Base-by-base conservation (phyloP, 2,888 invertebrate species). In the Phortica okadai region DNA sequence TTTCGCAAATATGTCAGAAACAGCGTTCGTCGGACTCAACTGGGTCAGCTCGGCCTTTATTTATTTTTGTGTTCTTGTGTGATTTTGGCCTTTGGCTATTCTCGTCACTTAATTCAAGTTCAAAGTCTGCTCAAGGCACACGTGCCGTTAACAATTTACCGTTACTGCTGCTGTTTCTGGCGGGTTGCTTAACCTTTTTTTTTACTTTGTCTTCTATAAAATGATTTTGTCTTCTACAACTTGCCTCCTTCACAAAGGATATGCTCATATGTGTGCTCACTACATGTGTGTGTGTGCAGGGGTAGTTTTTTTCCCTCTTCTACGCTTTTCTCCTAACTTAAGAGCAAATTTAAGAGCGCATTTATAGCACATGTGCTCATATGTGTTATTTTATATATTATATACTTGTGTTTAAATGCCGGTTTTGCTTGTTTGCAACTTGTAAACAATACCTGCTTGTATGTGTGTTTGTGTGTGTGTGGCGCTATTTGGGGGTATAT, bases 381-480 rank as follows among this genome's bases (percentile, higher is more conserved):
- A 6, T 8, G 72, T 72, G 41, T 75, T 76, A 73, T 74, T 59
- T 76, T 64, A 14, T 42, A 45, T 56, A 66, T 70, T 77, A 75
- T 42, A 74, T 73, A 67, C 72, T 67, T 73, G 10, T 76, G 64
- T 83, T 83, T 85, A 82, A 82, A 84, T 81, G 86, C 86, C 86
- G 86, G 85, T 78, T 80, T 64, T 45, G 73, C 74, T 33, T 74
- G 81, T 77, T 67, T 74, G 74, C 73, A 78, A 82, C 82, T 81
- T 86, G 87, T 87, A 87, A 86, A 87, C 87, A 87, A 86, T 84
- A 83, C 83, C 78, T 80, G 75, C 74, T 74, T 54, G 62, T 42
- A 59, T 74, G 69, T 80, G 75, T 73, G 75, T 54, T 45, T 56
- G 74, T 67, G 66, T 76, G 74, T 69, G 73, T 74, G 76, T 70